A percentile compares a stretch with the other conserved stretches of the same genome.
phyloP scores from a whole-genome alignment of 2,797 vertebrate genomes.

The Pantherophis alleghaniensis region DNA sequence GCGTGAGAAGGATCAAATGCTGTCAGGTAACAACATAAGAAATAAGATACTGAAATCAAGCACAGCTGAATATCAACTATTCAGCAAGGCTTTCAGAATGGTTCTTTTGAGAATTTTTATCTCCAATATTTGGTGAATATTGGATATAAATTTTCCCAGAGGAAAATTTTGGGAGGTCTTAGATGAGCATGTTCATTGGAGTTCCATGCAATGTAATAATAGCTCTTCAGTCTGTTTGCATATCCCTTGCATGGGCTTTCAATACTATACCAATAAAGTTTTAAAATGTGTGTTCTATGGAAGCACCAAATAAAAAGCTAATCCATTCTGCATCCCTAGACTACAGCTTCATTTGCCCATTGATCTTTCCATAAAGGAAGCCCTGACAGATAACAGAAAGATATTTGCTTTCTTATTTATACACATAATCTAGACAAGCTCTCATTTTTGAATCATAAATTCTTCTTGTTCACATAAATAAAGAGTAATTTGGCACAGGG shows the following conservation, averaged over 20 bases:
- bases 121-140: not conserved
- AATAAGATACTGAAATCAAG: constrained; percentile 4
- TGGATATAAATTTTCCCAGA: not conserved
- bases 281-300: constrained; percentile 18
- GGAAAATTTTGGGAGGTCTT: not conserved
- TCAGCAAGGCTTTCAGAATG: not conserved
- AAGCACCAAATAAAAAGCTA: constrained; percentile 6
- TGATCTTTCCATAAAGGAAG: constrained; percentile 39
- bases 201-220: not conserved
- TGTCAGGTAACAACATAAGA: not conserved
- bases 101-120: not conserved
- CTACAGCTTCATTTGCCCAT: not conserved
- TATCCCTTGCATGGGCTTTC: not conserved
- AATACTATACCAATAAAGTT: not conserved
- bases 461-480: constrained; percentile 54
- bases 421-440: constrained; percentile 6
- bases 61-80: not conserved
- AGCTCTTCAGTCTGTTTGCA: constrained; percentile 23
- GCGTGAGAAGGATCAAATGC: not conserved
- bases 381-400: constrained; percentile 36
- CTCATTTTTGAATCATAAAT: constrained; percentile 56
- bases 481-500: constrained; percentile 54
- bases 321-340: not conserved
- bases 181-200: not conserved
- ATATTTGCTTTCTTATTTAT: constrained; percentile 21